These are phyloP conservation scores for Hylaeus anthracinus DNA, from an alignment of 1,140 invertebrate genomes.

Conservation along the genomic window DNA sequence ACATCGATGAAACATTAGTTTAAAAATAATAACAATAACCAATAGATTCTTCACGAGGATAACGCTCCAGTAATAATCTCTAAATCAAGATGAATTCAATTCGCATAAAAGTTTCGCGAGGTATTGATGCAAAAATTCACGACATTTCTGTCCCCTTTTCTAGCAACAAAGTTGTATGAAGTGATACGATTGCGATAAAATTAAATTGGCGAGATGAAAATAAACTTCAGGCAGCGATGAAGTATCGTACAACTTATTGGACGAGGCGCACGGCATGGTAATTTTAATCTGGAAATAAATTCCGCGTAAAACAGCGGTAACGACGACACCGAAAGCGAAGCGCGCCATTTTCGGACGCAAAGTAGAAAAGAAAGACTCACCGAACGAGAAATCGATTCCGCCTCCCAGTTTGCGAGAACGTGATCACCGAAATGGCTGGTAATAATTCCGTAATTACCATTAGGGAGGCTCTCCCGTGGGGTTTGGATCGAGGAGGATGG, in stretches of 20 bases:
- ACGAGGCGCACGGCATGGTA: background rate
- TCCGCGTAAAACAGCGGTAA: background rate
- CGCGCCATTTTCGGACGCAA: no score
- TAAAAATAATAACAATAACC: no score
- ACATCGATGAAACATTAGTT: no score
- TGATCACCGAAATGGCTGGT: constrained; percentile 38
- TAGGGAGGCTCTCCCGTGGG: background rate
- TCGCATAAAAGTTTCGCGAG: background rate
- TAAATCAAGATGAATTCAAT: no score
- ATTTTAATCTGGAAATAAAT: background rate
- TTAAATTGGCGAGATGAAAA: background rate
- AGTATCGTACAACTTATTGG: background rate
- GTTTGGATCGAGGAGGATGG: background rate
- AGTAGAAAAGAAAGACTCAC: background rate
- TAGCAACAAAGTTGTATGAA: background rate
- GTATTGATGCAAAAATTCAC: background rate
- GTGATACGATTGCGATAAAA: background rate
- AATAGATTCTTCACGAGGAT: no score
- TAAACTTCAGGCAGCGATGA: background rate
- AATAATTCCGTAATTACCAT: constrained; percentile 46
- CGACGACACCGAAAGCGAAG: background rate
- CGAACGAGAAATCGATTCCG: constrained; percentile 23
- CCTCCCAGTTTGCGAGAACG: background rate
- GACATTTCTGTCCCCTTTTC: background rate
- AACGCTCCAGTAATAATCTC: no score